Evolutionary conservation across 2,797 vertebrate species (phyloP).

Genomic region (Corythornis leucogaster): DNA sequence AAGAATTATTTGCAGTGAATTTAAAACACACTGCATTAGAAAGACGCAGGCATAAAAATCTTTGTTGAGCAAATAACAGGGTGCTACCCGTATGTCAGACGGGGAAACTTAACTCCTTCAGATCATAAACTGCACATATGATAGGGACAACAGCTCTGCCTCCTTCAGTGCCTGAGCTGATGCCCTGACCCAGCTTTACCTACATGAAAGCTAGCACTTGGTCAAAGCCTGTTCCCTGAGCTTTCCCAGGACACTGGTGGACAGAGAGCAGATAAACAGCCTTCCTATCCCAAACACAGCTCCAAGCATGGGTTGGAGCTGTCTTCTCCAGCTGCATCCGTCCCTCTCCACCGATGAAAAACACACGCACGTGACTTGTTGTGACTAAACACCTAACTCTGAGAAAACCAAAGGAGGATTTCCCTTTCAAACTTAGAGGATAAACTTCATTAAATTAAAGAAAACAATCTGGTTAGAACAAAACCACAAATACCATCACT

Average conservation of each 20-base stretch:
- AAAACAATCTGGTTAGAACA: conserved; percentile 2
- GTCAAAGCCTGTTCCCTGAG: neutral
- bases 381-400: conserved; percentile 22
- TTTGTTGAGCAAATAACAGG: conserved; percentile 70
- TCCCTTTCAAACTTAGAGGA: conserved; percentile 23
- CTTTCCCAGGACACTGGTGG: neutral
- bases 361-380: neutral
- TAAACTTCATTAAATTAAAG: conserved; percentile 16
- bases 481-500: neutral
- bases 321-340: conserved; percentile 15
- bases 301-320: neutral
- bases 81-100: conserved; percentile 27
- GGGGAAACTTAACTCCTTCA: conserved; percentile 62
- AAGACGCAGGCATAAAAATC: conserved; percentile 61
- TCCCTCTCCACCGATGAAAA: neutral
- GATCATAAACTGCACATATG: neutral
- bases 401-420: conserved; percentile 48
- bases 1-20: conserved; percentile 77
- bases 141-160: conserved; percentile 12
- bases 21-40: conserved; percentile 60
- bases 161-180: neutral
- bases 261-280: conserved; percentile 6
- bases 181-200: neutral
- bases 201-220: neutral
- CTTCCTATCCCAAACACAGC: neutral